Evolutionary conservation across 2,888 invertebrate genomes (phyloP).

Genomic region (Mellilla xanthometata): DNA sequence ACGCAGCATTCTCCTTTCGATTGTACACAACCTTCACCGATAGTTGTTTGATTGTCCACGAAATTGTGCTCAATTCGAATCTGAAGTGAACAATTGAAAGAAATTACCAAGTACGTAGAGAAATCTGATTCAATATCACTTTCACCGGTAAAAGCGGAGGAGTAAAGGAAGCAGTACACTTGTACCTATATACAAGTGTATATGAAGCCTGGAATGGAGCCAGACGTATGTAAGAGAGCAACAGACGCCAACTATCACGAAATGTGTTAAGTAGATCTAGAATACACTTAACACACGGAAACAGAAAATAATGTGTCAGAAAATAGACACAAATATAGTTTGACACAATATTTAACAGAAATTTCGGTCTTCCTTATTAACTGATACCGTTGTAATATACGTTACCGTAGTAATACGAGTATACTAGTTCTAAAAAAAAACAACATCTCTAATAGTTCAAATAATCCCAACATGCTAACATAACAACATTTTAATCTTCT

Average conservation of each 20-base stretch:
- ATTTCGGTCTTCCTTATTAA: no score
- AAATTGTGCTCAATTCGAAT: slow-evolving; percentile 6
- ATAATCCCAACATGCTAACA: no score
- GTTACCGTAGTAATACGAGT: no score
- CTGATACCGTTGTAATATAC: no score
- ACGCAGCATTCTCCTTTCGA: background rate
- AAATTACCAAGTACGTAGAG: slow-evolving; percentile 11
- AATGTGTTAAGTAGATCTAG: background rate
- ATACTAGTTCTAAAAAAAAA: no score
- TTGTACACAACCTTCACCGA: slow-evolving; percentile 1
- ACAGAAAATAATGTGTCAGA: no score
- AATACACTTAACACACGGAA: no score
- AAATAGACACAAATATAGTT: no score
- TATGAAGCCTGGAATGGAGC: slow-evolving; percentile 39
- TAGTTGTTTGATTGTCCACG: slow-evolving; percentile 1
- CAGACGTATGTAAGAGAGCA: slow-evolving; percentile 36
- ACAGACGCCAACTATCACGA: background rate
- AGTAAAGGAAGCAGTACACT: slow-evolving; percentile 14
- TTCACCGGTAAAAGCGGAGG: slow-evolving; percentile 38
- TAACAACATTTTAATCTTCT: slow-evolving; percentile 1
- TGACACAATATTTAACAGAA: no score
- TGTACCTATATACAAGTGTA: no score
- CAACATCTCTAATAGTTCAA: no score
- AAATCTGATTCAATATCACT: slow-evolving; percentile 34
- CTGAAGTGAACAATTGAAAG: slow-evolving; percentile 4